A percentile compares a stretch with the other conserved stretches of the same genome.
These are phyloP conservation scores for Hemicrepidius hirtus DNA, from an alignment of 2,888 invertebrate species.

Conservation along the genomic window DNA sequence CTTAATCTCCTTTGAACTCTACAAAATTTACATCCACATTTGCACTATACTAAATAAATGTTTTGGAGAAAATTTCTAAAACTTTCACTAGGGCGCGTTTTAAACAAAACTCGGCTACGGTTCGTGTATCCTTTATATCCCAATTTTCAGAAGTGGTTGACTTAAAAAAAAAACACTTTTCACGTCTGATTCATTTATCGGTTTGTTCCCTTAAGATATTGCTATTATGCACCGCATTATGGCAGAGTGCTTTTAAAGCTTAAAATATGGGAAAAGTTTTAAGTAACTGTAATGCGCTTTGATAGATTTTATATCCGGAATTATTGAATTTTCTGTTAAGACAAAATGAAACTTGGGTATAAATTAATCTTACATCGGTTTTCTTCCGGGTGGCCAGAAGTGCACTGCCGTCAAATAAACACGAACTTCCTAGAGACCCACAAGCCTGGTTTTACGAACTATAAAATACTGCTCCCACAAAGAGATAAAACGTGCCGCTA, in stretches of 20 bases:
- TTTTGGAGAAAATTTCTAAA: no score
- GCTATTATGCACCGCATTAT: conserved; percentile 53
- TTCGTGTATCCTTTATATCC: no score
- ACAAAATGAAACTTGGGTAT: conserved; percentile 29
- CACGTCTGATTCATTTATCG: conserved; percentile 39
- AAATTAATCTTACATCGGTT: conserved; percentile 31
- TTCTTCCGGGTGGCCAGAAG: conserved; percentile 56
- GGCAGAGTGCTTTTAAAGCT: conserved; percentile 51
- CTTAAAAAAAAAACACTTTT: conserved; percentile 12
- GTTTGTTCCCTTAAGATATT: conserved; percentile 39
- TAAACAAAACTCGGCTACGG: no score
- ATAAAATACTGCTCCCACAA: conserved; percentile 61
- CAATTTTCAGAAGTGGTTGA: not conserved
- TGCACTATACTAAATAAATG: not conserved
- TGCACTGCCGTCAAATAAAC: conserved; percentile 58
- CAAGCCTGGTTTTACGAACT: conserved; percentile 58
- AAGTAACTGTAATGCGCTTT: conserved; percentile 68
- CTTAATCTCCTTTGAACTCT: not conserved
- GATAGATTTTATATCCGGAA: conserved; percentile 66
- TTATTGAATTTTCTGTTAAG: conserved; percentile 51
- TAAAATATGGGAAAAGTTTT: conserved; percentile 69
- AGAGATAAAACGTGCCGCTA: conserved; percentile 64
- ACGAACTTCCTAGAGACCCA: conserved; percentile 57
- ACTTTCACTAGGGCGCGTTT: no score
- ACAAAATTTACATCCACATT: not conserved